These are phyloP conservation scores for Drosophila suboccidentalis DNA, from an alignment of 2,888 invertebrate species.

Conservation along the genomic window DNA sequence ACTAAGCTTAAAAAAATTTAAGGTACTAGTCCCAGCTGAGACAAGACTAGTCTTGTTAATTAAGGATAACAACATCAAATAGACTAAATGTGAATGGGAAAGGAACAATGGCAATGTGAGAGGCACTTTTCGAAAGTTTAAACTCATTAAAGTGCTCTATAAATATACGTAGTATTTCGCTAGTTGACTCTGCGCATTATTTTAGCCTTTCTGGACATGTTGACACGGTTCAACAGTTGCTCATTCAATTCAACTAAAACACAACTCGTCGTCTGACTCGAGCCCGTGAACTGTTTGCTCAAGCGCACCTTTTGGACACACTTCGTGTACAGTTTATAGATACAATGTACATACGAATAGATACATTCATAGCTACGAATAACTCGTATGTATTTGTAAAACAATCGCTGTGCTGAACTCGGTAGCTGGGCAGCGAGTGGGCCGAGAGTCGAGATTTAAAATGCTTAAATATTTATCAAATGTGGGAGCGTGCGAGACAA, in stretches of 20 bases:
- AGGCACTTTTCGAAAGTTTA: constrained; percentile 7
- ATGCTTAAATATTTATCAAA: constrained; percentile 76
- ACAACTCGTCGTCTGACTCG: constrained; percentile 27
- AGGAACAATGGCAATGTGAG: constrained; percentile 1
- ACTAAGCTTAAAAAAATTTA: too few species aligned
- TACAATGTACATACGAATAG: constrained; percentile 42
- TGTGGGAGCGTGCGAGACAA: constrained; percentile 78
- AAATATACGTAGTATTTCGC: constrained; percentile 30
- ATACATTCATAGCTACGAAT: constrained; percentile 47
- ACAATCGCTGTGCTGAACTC: constrained; percentile 65
- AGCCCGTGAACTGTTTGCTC: constrained; percentile 53
- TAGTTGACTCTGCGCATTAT: constrained; percentile 11
- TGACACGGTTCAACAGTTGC: constrained; percentile 31
- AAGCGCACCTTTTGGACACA: constrained; percentile 61
- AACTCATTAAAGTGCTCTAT: constrained; percentile 21
- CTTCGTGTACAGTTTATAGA: constrained; percentile 21
- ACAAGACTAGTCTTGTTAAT: constrained; percentile 1
- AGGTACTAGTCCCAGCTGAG: background rate
- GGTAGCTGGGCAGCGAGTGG: constrained; percentile 66
- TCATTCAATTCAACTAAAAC: constrained; percentile 23
- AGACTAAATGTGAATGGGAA: background rate
- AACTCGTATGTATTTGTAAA: constrained; percentile 35
- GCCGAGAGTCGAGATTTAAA: constrained; percentile 63
- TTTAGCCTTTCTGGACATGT: constrained; percentile 33
- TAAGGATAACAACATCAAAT: constrained; percentile 1